Evolutionary conservation across 2,113 vertebrate species (phyloP).

Genomic region (Riparia riparia): DNA sequence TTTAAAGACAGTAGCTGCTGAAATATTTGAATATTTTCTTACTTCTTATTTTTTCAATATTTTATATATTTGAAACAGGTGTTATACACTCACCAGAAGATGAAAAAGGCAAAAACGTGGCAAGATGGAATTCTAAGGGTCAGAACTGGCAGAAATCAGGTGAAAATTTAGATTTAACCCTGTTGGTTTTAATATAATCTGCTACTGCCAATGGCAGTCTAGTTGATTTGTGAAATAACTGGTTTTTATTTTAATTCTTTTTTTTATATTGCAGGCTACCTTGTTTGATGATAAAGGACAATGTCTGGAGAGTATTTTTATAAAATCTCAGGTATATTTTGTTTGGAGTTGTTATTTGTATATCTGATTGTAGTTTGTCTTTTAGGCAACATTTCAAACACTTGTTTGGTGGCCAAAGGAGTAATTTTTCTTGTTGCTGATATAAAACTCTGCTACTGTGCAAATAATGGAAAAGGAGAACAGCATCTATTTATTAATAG

Average conservation of each 20-base stretch:
- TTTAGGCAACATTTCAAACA: neutral
- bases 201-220: neutral
- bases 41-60: neutral
- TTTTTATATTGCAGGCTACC: constrained; percentile 70
- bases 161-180: neutral
- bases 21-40: neutral
- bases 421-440: neutral
- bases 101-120: constrained; percentile 82
- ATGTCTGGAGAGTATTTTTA: constrained; percentile 79
- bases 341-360: neutral
- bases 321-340: constrained; percentile 76
- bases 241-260: neutral
- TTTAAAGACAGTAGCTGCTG: neutral
- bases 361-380: neutral
- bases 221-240: neutral
- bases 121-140: constrained; percentile 81
- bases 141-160: constrained; percentile 70
- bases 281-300: constrained; percentile 81
- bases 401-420: neutral
- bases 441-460: neutral
- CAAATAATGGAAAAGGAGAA: neutral
- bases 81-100: constrained; percentile 83
- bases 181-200: rapidly evolving
- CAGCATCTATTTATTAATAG: neutral
- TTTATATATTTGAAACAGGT: constrained; percentile 58